Base-by-base conservation (phyloP, 2,888 invertebrate species). In the Enchytraeus crypticus region DNA sequence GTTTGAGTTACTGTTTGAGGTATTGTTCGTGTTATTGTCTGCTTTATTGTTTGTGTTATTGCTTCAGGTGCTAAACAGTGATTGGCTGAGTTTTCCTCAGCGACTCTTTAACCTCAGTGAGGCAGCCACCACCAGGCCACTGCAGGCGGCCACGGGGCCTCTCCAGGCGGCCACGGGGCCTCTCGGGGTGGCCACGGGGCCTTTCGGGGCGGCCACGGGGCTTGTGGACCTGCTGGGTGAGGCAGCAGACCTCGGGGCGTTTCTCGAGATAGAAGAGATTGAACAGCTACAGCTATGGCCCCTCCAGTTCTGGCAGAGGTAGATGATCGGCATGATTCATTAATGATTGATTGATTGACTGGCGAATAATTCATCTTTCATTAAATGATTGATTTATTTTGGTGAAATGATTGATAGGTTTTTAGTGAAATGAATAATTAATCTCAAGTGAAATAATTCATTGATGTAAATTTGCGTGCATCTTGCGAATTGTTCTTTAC, bases 61-160 rank as follows among this genome's bases (percentile, higher is more conserved):
- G n/a, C n/a, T n/a, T 14, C 18, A 47, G 5, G 68, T 75, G 3
- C 69, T 69, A 4, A 64, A 69, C n/a, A 76, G 72, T 57, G 65
- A 68, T 29, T 77, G 76, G 76, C 64, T 75, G 51, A 69, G 70
- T 23, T 73, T 75, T 51, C 73, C 76, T 0, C 65, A 61, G 51
- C 54, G 56, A 29, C 51, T 69, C 29, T 66, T 64, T 53, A 69
- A 69, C 53, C 45, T 51, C 8, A 47, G 14, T 8, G 14, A 47
- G 26, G 18, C 26, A 21, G 43, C 46, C 5, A 29, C 23, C 26
- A 26, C n/a, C 34, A 27, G 46, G 27, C 26, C 57, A 3, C 29
- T 47, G 45, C 27, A 46, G 18, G 46, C 29, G 23, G 57, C 43
- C 5, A 27, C 29, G 11, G 53, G 60, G 54, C n/a, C 29, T 27